Evolutionary conservation across 2,888 invertebrate genomes (phyloP).

Genomic region (Plagodis dolabraria): DNA sequence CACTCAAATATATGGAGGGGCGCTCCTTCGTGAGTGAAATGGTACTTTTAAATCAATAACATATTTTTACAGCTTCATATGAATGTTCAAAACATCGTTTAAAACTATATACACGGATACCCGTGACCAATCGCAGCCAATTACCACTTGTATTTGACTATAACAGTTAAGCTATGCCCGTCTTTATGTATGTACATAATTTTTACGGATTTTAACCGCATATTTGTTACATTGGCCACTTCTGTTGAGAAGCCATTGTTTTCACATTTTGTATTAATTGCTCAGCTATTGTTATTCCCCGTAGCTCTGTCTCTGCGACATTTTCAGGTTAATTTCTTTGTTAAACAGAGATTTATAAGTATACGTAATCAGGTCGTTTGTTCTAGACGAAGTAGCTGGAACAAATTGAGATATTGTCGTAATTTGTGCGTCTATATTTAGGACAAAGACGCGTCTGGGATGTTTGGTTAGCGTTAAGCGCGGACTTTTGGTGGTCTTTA

Average conservation of each 20-base stretch:
- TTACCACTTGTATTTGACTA: slow-evolving; percentile 67
- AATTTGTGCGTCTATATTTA: slow-evolving; percentile 35
- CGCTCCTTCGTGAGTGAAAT: too few relatives aligned
- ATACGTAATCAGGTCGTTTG: slow-evolving; percentile 36
- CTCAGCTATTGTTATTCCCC: slow-evolving; percentile 21
- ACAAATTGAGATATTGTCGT: slow-evolving; percentile 34
- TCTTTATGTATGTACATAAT: slow-evolving; percentile 62
- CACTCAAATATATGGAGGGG: too few relatives aligned
- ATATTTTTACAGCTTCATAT: background rate
- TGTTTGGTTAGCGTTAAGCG: slow-evolving; percentile 11
- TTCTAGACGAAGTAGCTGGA: slow-evolving; percentile 25
- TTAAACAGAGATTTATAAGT: slow-evolving; percentile 24
- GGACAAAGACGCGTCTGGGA: slow-evolving; percentile 13
- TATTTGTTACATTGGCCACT: slow-evolving; percentile 48
- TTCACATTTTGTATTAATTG: slow-evolving; percentile 58
- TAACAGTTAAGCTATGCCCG: slow-evolving; percentile 44
- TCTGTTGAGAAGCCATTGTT: slow-evolving; percentile 39
- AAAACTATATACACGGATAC: slow-evolving; percentile 34
- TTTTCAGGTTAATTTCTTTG: slow-evolving; percentile 30
- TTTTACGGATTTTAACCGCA: slow-evolving; percentile 59
- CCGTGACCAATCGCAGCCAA: slow-evolving; percentile 66
- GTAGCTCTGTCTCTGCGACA: slow-evolving; percentile 37
- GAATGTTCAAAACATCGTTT: too few relatives aligned
- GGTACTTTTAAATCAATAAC: background rate
- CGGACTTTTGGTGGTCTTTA: slow-evolving; percentile 12